Evolutionary conservation across 1,140 invertebrate species (phyloP), one percentile per base, ranked within the genome.

Genomic region (Drosophila navojoa): DNA sequence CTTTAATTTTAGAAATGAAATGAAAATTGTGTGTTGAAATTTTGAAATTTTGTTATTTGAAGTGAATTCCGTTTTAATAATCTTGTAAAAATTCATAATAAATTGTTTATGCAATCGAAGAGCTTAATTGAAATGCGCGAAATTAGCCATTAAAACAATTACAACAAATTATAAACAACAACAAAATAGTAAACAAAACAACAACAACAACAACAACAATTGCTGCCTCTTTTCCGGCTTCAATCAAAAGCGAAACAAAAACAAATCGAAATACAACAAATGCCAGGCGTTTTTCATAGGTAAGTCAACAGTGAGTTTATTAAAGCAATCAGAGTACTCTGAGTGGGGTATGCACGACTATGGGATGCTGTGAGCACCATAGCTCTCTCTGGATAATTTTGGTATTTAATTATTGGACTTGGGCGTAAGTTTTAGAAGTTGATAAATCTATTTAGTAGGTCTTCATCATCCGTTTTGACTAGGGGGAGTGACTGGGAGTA

Each of bases 121-220:
- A 27, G 50, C 16, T 11, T 35, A 63, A 57, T 49, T 45, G 38
- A 63, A 72, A 59, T 64, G 59, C 64, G 81, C 69, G 54, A 81
- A 81, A 86, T 78, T 70, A 82, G 69, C 84, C 58, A 87, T 89
- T 69, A 87, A 79, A 71, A 62, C 84, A 79, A 87, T 87, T 79
- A 89, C 79, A 87, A 89, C 64, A 81, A 89, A 47, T 82, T 74
- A 89, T 77, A 87, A 82, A 77, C 74, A 86, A 61, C 32, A 19
- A 19, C 44, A 45, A 15, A 45, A 45, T 16, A 45, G 9, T 16
- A 45, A 45, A 15, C 42, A 60, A 45, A 57, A 64, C 49, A 75
- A 64, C 32, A 75, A 66, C 40, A 57, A 64, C 49, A 75, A 64
- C 32, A 75, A 66, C 40, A 63, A 58, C 25, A 63, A 63, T 63